Evolutionary conservation across 2,797 vertebrate species (phyloP), one percentile per base, ranked within the genome.

Genomic region (Margarornis squamiger): DNA sequence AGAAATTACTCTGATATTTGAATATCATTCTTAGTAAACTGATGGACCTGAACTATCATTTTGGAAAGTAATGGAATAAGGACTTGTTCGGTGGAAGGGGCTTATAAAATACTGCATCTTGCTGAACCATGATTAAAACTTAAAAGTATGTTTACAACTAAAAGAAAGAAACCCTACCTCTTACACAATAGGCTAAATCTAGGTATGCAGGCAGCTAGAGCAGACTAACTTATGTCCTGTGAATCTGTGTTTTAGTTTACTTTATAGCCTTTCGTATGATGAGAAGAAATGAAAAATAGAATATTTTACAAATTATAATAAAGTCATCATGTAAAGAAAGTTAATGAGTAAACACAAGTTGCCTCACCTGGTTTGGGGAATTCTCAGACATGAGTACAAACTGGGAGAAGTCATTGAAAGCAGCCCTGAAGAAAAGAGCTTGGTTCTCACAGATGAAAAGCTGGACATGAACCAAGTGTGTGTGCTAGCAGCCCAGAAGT

Each of bases 41-140:
- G 14, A 20, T 62, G 10, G 32, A 93, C 5, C 2, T 61, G 22
- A 75, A 65, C 39, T 85, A 9, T 41, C 4, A 43, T 77, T 81
- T 77, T 38, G 14, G 32, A 75, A n/a, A 84, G 41, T 46, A 74
- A 58, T 0, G 3, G 22, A 74, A 48, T 43, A 81, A 70, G 11
- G 20, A 29, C 13, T 29, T 74, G 3, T 41, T 71, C 4, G 2
- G 4, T 71, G 6, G 17, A 78, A 89, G 20, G 0, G 3, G 1
- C 1, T 75, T 65, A 30, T 45, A 72, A 75, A 75, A 48, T 32
- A 18, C 5, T 7, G 1, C 3, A 14, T 61, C 10, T 27, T 68
- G 15, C 36, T 52, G 36, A 68, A 61, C 2, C 1, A 5, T 21
- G 45, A 55, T 43, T 63, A 52, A 49, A 13, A n/a, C 24, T 51